Percentiles rank a stretch among this genome's conserved stretches.
Conservation (phyloP, 2,797 vertebrate species). For the Crenichthys baileyi region DNA sequence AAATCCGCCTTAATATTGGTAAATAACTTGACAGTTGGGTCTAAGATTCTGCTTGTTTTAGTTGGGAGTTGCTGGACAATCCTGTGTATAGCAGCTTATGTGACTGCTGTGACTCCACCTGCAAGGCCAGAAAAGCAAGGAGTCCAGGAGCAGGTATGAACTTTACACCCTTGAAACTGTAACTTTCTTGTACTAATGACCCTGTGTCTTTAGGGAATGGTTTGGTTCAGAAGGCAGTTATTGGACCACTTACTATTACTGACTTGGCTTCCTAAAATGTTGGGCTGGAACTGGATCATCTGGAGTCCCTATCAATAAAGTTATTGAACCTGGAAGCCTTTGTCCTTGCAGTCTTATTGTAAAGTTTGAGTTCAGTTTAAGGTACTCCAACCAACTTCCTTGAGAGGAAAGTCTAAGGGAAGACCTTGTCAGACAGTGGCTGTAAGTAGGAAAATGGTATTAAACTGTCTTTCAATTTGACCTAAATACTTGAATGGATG, state of each 20-base stretch:
- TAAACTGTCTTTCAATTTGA: too few species aligned
- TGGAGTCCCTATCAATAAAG: background rate
- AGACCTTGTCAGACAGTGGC: too few species aligned
- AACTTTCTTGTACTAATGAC: background rate
- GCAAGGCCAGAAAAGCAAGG: conserved; percentile 64
- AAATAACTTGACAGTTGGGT: background rate
- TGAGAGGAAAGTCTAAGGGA: too few species aligned
- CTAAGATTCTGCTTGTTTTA: conserved; percentile 19
- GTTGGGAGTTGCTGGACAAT: conserved; percentile 80
- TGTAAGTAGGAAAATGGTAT: too few species aligned
- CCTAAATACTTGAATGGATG: too few species aligned
- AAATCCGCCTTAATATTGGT: fast-evolving
- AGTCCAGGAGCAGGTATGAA: conserved; percentile 59
- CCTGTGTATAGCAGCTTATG: conserved; percentile 62
- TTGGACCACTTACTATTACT: conserved; percentile 69
- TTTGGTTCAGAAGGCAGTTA: conserved; percentile 44
- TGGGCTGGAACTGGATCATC: background rate
- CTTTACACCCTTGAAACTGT: background rate
- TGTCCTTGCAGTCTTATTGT: too few species aligned
- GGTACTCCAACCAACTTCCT: too few species aligned
- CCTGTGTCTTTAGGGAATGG: conserved; percentile 36
- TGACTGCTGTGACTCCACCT: conserved; percentile 77
- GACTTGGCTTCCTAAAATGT: conserved; percentile 17
- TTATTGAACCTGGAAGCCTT: too few species aligned
- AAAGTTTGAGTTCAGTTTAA: too few species aligned